Base-by-base conservation (phyloP, 2,888 invertebrate genomes). In the Junonia oenone region DNA sequence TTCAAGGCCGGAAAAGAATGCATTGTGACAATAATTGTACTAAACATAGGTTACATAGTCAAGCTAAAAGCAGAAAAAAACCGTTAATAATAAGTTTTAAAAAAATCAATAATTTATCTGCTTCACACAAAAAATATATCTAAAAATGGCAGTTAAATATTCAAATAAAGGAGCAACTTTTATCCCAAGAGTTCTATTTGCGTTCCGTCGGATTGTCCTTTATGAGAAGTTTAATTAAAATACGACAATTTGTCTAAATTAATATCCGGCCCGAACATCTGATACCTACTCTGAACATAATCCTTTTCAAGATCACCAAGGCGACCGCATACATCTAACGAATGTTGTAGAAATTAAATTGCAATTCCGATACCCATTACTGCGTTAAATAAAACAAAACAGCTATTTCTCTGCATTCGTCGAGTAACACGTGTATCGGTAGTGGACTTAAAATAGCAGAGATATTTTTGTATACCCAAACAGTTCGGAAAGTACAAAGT, bases 191-290 rank as follows among this genome's bases (percentile, higher is more conserved):
- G 38, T 40, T 53, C 29, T 40, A 47, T 53, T 47, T 33, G 35
- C 33, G 31, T 15, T 40, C 38, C 15, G 22, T 8, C n/a, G 13
- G 22, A 22, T 26, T 49, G 35, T 27, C 33, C 17, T 54, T 54
- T 35, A 33, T 29, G 26, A 35, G 26, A 35, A 51, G 45, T 67
- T 74, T 71, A 72, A 76, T 76, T 75, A 73, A 74, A 51, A 70
- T 63, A 68, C 68, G 56, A 62, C 57, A 56, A 61, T 63, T 61
- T 63, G 60, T 61, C 56, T 64, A 59, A 68, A 76, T 68, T 66
- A 68, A 63, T 66, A 55, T 66, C 59, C 61, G 58, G 35, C 53
- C 61, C 63, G 52, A 69, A 62, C 66, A 72, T 70, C 71, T 71
- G 70, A 66, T 67, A 63, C n/a, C n/a, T n/a, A n/a, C 62, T 63